Evolutionary conservation across 2,888 invertebrate species (phyloP).

Genomic region (Archips crataeganus): DNA sequence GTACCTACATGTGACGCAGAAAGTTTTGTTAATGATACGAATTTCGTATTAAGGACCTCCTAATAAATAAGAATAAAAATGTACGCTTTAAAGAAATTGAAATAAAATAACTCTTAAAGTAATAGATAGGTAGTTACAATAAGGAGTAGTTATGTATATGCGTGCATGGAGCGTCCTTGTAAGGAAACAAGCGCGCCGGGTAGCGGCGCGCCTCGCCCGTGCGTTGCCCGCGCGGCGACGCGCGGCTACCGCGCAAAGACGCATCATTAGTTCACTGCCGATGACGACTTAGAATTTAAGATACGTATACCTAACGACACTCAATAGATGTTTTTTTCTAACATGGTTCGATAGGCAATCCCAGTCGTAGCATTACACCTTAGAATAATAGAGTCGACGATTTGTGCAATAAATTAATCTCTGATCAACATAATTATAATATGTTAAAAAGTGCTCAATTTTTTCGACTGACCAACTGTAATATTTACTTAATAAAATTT

Average conservation of each 20-base stretch:
- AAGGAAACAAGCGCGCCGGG: constrained; percentile 40
- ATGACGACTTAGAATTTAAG: constrained; percentile 67
- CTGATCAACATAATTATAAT: constrained; percentile 61
- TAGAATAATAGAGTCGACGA: constrained; percentile 69
- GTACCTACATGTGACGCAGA: constrained; percentile 65
- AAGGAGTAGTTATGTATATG: constrained; percentile 76
- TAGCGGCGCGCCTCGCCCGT: constrained; percentile 29
- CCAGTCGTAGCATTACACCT: constrained; percentile 68
- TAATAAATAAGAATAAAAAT: constrained; percentile 83
- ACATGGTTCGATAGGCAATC: constrained; percentile 60
- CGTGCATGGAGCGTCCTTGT: constrained; percentile 64
- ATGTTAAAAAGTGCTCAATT: constrained; percentile 77
- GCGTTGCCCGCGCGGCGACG: constrained; percentile 16
- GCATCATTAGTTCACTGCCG: constrained; percentile 73
- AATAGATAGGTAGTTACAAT: constrained; percentile 81
- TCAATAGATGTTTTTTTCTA: constrained; percentile 61
- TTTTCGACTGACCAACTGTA: constrained; percentile 84
- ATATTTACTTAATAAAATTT: constrained; percentile 62
- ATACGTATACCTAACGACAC: constrained; percentile 67
- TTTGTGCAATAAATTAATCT: constrained; percentile 80
- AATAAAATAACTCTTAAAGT: constrained; percentile 75
- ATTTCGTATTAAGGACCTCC: constrained; percentile 79
- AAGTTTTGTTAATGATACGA: constrained; percentile 62
- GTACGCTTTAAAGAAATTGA: constrained; percentile 86
- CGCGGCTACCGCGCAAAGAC: constrained; percentile 30